phyloP scores from a whole-genome alignment of 1,140 invertebrate genomes.

The Drosophila tani region DNA sequence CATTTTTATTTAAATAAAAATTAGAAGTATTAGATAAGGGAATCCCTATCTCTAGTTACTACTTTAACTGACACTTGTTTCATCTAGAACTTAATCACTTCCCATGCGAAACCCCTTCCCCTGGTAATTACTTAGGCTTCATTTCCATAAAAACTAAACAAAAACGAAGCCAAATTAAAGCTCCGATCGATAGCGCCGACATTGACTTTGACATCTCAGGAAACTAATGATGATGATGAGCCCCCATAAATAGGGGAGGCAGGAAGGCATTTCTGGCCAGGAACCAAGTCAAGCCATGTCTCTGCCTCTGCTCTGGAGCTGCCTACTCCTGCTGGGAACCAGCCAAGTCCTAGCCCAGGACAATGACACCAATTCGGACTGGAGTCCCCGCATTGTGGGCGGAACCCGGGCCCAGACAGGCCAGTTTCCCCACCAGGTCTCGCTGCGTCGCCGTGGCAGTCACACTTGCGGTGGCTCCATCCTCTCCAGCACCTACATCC shows the following conservation, averaged over 20 bases:
- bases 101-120: no score
- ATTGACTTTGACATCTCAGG: conserved; percentile 34
- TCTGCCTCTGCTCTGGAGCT: no score
- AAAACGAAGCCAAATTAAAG: neutral
- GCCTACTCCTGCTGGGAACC: neutral
- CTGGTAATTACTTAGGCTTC: conserved; percentile 13
- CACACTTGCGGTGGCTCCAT: conserved; percentile 87
- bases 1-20: neutral
- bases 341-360: neutral
- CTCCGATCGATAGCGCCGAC: conserved; percentile 21
- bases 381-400: conserved; percentile 85
- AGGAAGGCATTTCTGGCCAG: no score
- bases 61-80: neutral
- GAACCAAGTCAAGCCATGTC: neutral
- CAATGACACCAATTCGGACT: neutral
- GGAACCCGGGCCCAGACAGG: conserved; percentile 82
- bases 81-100: neutral
- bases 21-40: neutral
- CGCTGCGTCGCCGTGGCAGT: conserved; percentile 68
- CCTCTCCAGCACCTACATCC: conserved; percentile 85
- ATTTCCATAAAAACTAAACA: neutral
- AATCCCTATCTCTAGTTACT: neutral
- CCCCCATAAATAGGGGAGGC: conserved; percentile 5
- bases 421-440: conserved; percentile 86
- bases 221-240: conserved; percentile 53